Base-by-base conservation (phyloP, 2,113 vertebrate species). In the Atlantisia rogersi region DNA sequence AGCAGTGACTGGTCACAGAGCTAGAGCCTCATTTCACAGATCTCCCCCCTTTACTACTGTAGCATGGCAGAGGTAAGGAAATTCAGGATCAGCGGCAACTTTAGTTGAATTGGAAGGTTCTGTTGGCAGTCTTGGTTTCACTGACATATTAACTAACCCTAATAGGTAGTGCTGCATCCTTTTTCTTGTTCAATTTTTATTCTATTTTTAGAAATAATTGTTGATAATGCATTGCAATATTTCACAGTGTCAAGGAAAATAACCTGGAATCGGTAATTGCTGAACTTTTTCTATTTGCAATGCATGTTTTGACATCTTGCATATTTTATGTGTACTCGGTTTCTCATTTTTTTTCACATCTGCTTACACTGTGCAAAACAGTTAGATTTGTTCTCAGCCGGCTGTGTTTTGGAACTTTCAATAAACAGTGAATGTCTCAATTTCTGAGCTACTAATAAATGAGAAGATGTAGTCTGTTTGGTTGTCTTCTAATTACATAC, bases 361-460 rank as follows among this genome's bases (percentile, higher is more conserved):
- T 86, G 21, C 28, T 86, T 77, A 29, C 17, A 8, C 15, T n/a
- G 3, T 58, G 14, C 32, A 73, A 59, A 52, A 10, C 10, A 46
- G 25, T 48, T 71, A 71, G 25, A 12, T 82, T 90, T 80, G 19
- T 90, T 18, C 58, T 83, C 28, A 79, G 10, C 39, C 68, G 39
- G 35, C 56, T 15, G 14, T 42, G 4, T 46, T 90, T 82, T 48
- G 10, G 12, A 90, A 31, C 21, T 75, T 92, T 22, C 26, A 68
- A 3, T 64, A 52, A 56, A 28, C 13, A 69, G 4, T 11, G 22
- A 76, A 85, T 6, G 6, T 88, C 25, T 64, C 0, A 0, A 68
- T 88, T 94, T 92, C 70, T 92, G 74, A 92, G 19, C 22, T 79
- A 68, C 25, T 82, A 79, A 70, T 67, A 93, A 55, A 40, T 18